A percentile compares a stretch with the other conserved stretches of the same genome.
phyloP scores from a whole-genome alignment of 1,140 invertebrate species.

The Heterodera carotae region DNA sequence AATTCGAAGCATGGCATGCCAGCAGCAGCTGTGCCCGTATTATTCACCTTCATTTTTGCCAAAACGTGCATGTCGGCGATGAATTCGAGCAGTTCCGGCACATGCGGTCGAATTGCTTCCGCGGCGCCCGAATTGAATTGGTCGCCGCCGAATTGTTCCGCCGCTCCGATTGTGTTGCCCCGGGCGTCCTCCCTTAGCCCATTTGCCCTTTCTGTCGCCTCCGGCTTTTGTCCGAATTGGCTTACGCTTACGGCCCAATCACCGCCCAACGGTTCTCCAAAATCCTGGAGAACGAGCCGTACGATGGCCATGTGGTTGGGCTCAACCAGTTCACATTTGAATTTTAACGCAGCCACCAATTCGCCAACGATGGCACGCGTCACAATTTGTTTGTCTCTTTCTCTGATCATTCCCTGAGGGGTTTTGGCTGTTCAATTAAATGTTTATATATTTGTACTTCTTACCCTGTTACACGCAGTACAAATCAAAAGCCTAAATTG shows the following conservation, averaged over 20 bases:
- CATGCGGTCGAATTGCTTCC: slow-evolving; percentile 86
- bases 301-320: slow-evolving; percentile 88
- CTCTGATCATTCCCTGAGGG: slow-evolving; percentile 68
- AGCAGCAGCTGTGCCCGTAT: too few relatives aligned
- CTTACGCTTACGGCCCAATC: slow-evolving; percentile 15
- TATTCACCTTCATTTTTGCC: slow-evolving; percentile 91
- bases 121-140: slow-evolving; percentile 79
- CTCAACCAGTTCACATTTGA: slow-evolving; percentile 88
- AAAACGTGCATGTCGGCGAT: slow-evolving; percentile 92
- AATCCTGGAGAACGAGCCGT: slow-evolving; percentile 76
- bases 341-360: slow-evolving; percentile 89
- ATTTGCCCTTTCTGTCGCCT: not conserved
- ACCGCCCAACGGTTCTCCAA: slow-evolving; percentile 72
- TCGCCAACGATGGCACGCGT: slow-evolving; percentile 88
- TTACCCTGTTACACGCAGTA: slow-evolving; percentile 79
- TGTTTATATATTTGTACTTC: not conserved
- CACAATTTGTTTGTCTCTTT: slow-evolving; percentile 87
- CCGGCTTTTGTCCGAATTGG: slow-evolving; percentile 2
- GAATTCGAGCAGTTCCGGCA: slow-evolving; percentile 92
- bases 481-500: slow-evolving; percentile 76
- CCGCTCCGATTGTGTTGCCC: not conserved
- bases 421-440: not conserved
- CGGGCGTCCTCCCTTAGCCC: not conserved
- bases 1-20: too few relatives aligned
- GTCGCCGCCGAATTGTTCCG: slow-evolving; percentile 33